Base-by-base conservation (phyloP, 2,113 vertebrate species). In the Ctenodactylus gundi region DNA sequence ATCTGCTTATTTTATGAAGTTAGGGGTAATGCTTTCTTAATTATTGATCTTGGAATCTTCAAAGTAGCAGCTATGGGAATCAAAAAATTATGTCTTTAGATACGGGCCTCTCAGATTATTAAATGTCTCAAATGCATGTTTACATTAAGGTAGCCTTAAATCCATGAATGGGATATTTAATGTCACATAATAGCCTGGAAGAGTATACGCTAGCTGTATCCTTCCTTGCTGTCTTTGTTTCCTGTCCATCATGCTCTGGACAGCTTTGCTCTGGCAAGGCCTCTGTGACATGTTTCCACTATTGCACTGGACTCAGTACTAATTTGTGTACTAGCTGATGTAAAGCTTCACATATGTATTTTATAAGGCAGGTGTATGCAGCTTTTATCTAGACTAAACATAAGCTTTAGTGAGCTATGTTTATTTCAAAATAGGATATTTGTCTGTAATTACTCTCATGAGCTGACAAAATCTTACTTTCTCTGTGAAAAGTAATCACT, bases 361-460 rank as follows among this genome's bases (percentile, higher is more conserved):
- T 80, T 41, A 64, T 64, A 36, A 89, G 23, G 27, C 60, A 85
- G 55, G 7, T 78, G 3, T 91, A 41, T 81, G 51, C 36, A 51
- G 78, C 46, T 86, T 34, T 57, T 25, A 94, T 65, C 49, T 77
- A 68, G 18, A 55, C 62, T n/a, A 62, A 85, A 85, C 12, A 72
- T 14, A 85, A 23, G 90, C 25, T 67, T 91, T 85, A 88, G 53
- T 27, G 58, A 95, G 82, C 4, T 31, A 60, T 68, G 73, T 53
- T 58, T 91, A 89, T 90, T 92, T 90, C 31, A 87, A 81, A 12
- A 88, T 3, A 93, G 67, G 21, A 29, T 83, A 88, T 58, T 95
- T 85, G 8, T 62, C 13, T 41, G 6, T 68, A 83, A 86, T 29
- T 23, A 83, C 20, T 8, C 29, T 94, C 29, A 46, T 70, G 46